Percentiles rank a stretch among this genome's conserved stretches.
phyloP scores from a whole-genome alignment of 2,888 invertebrate species.

The Ceraclea dissimilis region DNA sequence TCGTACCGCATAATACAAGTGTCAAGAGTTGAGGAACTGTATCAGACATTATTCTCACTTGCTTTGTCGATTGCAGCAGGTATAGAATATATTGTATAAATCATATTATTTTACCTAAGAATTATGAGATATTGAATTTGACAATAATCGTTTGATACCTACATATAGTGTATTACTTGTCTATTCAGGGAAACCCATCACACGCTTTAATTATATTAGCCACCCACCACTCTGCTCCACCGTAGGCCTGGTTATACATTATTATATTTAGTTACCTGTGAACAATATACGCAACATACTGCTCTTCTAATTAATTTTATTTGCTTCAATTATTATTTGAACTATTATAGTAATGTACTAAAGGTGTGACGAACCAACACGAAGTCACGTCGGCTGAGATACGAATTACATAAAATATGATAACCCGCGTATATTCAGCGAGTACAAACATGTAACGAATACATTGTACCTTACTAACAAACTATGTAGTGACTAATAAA shows the following conservation, averaged over 20 bases:
- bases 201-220: conserved; percentile 17
- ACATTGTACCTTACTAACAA: no score
- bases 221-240: neutral
- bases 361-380: conserved; percentile 20
- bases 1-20: no score
- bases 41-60: no score
- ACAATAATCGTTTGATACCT: neutral
- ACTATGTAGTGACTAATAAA: no score
- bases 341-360: conserved; percentile 6
- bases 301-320: conserved; percentile 23
- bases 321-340: conserved; percentile 20
- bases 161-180: no score
- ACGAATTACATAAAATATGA: conserved; percentile 21
- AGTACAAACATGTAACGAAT: neutral
- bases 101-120: no score
- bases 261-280: no score
- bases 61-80: no score
- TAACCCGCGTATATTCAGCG: conserved; percentile 6
- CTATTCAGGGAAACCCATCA: conserved; percentile 11
- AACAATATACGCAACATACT: neutral
- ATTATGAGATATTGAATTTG: neutral
- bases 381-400: conserved; percentile 17
- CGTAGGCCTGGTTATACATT: neutral
- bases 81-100: no score
- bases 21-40: no score